A percentile compares a stretch with the other conserved stretches of the same genome.
phyloP scores from a whole-genome alignment of 2,113 vertebrate genomes.

The Choloepus hoffmanni region DNA sequence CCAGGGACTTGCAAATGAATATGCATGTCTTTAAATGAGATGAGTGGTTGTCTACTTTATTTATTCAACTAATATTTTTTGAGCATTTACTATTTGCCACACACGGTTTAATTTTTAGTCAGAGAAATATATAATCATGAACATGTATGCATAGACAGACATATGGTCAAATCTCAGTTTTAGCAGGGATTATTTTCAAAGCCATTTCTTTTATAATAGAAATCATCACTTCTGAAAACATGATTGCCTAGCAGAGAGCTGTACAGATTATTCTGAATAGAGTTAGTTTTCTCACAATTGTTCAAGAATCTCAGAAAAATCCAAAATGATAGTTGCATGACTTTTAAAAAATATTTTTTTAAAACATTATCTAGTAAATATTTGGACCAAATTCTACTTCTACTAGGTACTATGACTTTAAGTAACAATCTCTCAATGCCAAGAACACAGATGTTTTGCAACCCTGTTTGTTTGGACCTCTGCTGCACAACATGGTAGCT shows the following conservation, averaged over 20 bases:
- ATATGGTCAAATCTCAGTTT: no score
- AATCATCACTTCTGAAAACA: neutral
- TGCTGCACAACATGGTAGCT: neutral
- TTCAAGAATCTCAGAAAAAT: neutral
- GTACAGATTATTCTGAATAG: neutral
- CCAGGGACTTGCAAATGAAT: neutral
- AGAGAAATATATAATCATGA: neutral
- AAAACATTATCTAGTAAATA: neutral
- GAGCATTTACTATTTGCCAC: neutral
- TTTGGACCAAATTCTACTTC: neutral
- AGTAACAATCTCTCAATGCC: neutral
- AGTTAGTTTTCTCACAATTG: neutral
- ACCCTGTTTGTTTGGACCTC: neutral
- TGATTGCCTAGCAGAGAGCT: neutral
- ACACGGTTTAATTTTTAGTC: neutral
- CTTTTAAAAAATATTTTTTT: neutral
- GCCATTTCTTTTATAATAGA: no score
- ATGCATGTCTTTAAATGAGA: neutral
- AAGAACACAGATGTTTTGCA: neutral
- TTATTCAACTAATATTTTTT: neutral
- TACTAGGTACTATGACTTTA: neutral
- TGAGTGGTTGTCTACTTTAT: neutral
- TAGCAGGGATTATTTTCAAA: no score
- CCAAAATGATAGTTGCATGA: neutral
- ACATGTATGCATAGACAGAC: neutral